Percentiles rank a stretch among this genome's conserved stretches.
These are phyloP conservation scores for Anthrax anthrax DNA, from an alignment of 2,888 invertebrate species.

Conservation along the genomic window DNA sequence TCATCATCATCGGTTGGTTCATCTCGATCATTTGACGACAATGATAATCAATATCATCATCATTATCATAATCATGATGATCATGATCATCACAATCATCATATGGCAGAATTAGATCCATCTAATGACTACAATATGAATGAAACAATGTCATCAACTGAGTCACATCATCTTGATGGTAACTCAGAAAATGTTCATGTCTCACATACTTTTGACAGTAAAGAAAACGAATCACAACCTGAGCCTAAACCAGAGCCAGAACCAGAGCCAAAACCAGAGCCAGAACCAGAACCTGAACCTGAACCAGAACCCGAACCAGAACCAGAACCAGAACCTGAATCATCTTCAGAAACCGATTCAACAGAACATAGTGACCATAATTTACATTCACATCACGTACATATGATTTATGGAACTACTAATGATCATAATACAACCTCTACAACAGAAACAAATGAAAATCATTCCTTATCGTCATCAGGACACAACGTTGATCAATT, in stretches of 20 bases:
- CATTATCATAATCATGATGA: not conserved
- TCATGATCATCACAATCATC: not conserved
- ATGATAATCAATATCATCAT: not conserved
- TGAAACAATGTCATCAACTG: constrained; percentile 21
- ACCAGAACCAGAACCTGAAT: constrained; percentile 15
- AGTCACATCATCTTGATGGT: not conserved
- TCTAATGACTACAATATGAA: not conserved
- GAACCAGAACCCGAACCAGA: constrained; percentile 11
- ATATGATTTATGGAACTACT: not conserved
- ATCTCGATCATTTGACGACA: not conserved
- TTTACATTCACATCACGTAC: not conserved
- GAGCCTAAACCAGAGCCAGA: constrained; percentile 16
- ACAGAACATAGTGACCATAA: too few species aligned
- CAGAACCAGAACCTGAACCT: constrained; percentile 28
- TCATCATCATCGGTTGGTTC: constrained; percentile 5
- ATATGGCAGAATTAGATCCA: not conserved
- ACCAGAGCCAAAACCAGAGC: constrained; percentile 26
- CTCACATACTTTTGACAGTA: constrained; percentile 13
- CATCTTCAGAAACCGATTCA: constrained; percentile 19
- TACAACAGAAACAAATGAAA: not conserved
- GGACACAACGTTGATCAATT: not conserved
- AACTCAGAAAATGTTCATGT: not conserved
- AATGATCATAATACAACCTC: not conserved
- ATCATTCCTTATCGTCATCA: not conserved
- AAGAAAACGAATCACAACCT: constrained; percentile 30